Evolutionary conservation across 2,888 invertebrate genomes (phyloP).

Genomic region (Anarsia innoxiella): DNA sequence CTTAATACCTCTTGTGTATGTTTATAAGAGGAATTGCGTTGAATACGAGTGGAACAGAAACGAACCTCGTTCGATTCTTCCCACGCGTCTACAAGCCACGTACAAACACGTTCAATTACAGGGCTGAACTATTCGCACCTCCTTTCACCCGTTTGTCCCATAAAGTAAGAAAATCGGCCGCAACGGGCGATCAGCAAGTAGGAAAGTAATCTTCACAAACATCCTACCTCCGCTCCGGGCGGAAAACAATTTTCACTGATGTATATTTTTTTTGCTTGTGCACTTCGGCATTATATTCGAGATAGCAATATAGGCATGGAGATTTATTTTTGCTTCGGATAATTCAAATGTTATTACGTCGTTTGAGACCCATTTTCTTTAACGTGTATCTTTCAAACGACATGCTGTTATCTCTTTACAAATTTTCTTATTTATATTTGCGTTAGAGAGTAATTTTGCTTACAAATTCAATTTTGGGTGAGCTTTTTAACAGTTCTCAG

Average conservation of each 20-base stretch:
- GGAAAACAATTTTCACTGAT: conserved; percentile 53
- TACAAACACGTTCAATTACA: conserved; percentile 1
- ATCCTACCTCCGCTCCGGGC: conserved; percentile 44
- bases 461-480: conserved; percentile 1
- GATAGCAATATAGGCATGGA: conserved; percentile 23
- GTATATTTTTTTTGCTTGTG: conserved; percentile 43
- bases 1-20: too few species aligned
- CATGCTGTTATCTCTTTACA: conserved; percentile 3
- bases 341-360: conserved; percentile 9
- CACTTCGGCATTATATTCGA: conserved; percentile 23
- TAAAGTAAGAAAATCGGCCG: conserved; percentile 47
- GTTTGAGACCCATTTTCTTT: conserved; percentile 11
- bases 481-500: background rate
- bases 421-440: conserved; percentile 1
- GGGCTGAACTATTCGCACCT: conserved; percentile 37
- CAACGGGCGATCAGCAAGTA: conserved; percentile 37
- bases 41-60: too few species aligned
- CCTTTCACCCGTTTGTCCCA: conserved; percentile 34
- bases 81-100: background rate
- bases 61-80: background rate
- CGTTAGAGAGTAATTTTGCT: conserved; percentile 1
- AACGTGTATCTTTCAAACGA: background rate
- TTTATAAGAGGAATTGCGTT: too few species aligned
- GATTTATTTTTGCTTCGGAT: conserved; percentile 17
- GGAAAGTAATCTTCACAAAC: conserved; percentile 51